Evolutionary conservation across 2,888 invertebrate genomes (phyloP), one percentile per base, ranked within the genome.

Genomic region (Odontomyia ornata): DNA sequence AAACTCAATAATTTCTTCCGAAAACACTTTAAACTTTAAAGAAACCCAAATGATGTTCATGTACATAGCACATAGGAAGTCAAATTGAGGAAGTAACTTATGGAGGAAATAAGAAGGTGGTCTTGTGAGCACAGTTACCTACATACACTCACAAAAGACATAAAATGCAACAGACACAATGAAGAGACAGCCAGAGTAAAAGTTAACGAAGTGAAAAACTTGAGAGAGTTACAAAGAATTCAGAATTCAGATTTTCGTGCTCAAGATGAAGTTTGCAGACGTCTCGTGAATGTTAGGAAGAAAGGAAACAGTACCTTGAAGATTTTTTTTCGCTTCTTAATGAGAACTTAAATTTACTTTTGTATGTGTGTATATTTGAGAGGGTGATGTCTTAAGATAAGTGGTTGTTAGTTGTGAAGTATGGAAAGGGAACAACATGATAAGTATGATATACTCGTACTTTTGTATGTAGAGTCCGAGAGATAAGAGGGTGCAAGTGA

Each of bases 201-300:
- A 52, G 52, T 52, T 52, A 52, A 52, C 52, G 52, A 52, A 52
- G 52, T 52, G 52, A 52, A 52, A 52, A 52, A 52, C 52, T 52
- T 52, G 52, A 52, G 36, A 52, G 52, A 52, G 52, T 52, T 52
- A n/a, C 52, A 52, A 52, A 52, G 52, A 52, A 52, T 52, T 43
- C 43, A 9, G 43, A 43, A 43, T 43, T 52, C 52, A 52, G 52
- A 52, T 52, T 52, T 52, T 52, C 52, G 52, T 52, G 52, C 52
- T 52, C 52, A 52, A 52, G 52, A 52, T 52, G 52, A 52, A 52
- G 52, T 52, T 36, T 52, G 52, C 52, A 52, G 52, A 52, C 52
- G 18, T 52, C 52, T 52, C 18, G 18, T 52, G 15, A n/a, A 52
- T 52, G 52, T 18, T 4, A 52, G 52, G 15, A 52, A 52, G 15